These are phyloP conservation scores for Pseudois nayaur DNA, from an alignment of 2,113 vertebrate species.

Conservation along the genomic window DNA sequence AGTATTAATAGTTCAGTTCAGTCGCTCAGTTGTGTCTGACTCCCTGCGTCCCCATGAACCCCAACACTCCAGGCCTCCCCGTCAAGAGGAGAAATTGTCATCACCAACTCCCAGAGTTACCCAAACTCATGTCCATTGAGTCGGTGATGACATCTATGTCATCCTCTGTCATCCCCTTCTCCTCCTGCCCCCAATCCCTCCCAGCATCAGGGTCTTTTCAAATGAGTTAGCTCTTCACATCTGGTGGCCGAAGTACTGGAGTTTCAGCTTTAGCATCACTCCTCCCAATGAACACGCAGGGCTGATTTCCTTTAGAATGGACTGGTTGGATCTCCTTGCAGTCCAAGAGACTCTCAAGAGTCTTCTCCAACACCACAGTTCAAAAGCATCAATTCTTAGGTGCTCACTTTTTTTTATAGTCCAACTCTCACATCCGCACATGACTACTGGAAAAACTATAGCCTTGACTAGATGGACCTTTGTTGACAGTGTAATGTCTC, in stretches of 20 bases:
- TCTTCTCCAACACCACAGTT: not conserved
- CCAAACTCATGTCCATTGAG: not conserved
- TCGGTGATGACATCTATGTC: accelerated
- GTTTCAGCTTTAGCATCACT: not conserved
- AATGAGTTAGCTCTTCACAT: not conserved
- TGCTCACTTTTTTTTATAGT: accelerated
- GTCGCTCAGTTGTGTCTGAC: accelerated
- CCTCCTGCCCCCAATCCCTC: not conserved
- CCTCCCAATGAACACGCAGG: not conserved
- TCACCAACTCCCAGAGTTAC: not conserved
- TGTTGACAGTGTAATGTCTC: not conserved
- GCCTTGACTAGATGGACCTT: not conserved
- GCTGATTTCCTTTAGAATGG: not conserved
- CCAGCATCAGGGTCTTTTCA: not conserved
- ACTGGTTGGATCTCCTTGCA: not conserved
- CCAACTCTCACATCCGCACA: not conserved
- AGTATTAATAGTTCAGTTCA: not conserved
- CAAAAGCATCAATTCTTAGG: not conserved
- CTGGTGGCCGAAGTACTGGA: not conserved
- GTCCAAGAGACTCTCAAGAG: not conserved
- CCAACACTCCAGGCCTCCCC: accelerated
- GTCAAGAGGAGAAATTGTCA: not conserved
- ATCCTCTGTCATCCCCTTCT: not conserved
- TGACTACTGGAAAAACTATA: not conserved
- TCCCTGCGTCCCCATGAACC: accelerated